A percentile compares a stretch with the other conserved stretches of the same genome.
These are phyloP conservation scores for Cryptocheilus praepositus DNA, from an alignment of 2,888 invertebrate species.

Conservation along the genomic window DNA sequence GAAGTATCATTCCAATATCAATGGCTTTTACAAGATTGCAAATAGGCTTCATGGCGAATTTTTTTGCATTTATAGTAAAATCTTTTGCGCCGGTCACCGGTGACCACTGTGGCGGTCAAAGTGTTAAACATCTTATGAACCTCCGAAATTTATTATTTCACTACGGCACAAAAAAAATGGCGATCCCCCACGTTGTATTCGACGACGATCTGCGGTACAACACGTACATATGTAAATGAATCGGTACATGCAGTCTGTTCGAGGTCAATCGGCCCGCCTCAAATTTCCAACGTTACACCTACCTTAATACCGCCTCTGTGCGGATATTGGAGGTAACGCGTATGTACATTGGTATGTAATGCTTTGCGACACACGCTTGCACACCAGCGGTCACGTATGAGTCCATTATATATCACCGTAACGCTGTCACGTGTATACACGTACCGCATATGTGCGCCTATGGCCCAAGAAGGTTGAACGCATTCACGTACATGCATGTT, in stretches of 20 bases:
- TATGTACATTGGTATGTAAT: conserved; percentile 29
- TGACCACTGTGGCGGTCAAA: too few species aligned
- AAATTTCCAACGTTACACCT: conserved; percentile 49
- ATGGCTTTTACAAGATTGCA: too few species aligned
- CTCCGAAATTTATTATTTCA: too few species aligned
- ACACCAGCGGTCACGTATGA: conserved; percentile 18
- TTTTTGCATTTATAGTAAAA: too few species aligned
- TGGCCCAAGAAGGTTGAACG: neutral
- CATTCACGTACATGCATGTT: neutral
- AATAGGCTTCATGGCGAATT: too few species aligned
- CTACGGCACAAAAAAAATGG: too few species aligned
- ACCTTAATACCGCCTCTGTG: conserved; percentile 42
- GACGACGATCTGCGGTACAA: neutral
- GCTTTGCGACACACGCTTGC: conserved; percentile 24
- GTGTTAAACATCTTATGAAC: too few species aligned
- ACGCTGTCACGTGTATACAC: too few species aligned
- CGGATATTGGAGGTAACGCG: conserved; percentile 45
- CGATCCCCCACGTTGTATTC: too few species aligned
- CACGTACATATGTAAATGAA: neutral
- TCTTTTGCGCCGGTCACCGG: too few species aligned
- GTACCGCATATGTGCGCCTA: neutral
- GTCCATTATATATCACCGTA: neutral
- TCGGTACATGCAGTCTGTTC: neutral
- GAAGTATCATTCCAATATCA: too few species aligned
- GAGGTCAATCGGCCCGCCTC: conserved; percentile 41